phyloP scores from a whole-genome alignment of 2,113 vertebrate species.

The Verasper variegatus region DNA sequence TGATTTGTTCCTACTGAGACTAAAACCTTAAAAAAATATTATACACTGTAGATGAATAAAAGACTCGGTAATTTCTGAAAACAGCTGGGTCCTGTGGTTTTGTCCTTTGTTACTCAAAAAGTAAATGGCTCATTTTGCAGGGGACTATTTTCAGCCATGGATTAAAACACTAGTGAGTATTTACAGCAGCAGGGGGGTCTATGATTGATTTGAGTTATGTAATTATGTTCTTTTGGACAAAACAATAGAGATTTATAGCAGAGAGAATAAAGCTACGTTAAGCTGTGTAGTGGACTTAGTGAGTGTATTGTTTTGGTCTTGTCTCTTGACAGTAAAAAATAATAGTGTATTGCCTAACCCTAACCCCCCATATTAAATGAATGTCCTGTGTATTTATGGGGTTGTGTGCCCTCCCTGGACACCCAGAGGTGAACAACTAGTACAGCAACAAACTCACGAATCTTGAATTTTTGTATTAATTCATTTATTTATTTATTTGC shows the following conservation, averaged over 20 bases:
- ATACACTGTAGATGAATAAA: not conserved
- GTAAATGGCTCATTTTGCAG: not conserved
- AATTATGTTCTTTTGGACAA: not conserved
- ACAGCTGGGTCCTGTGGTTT: not conserved
- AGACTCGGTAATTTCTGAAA: not conserved
- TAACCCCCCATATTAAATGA: not conserved
- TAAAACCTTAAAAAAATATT: not conserved
- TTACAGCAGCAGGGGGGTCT: not conserved
- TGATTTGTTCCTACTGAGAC: not conserved
- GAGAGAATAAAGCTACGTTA: not conserved
- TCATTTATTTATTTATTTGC: conserved; percentile 6
- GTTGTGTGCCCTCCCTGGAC: not conserved
- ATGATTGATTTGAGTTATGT: not conserved
- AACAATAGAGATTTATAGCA: not conserved
- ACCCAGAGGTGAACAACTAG: not conserved
- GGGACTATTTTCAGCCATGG: not conserved
- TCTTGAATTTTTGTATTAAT: not conserved
- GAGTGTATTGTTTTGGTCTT: not conserved
- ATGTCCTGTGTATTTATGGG: not conserved
- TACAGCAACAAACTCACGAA: conserved; percentile 6
- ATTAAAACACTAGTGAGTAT: not conserved
- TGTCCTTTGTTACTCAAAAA: not conserved
- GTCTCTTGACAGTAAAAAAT: not conserved
- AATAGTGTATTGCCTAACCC: not conserved
- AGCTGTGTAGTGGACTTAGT: not conserved